Evolutionary conservation across 2,888 invertebrate species (phyloP).

Genomic region (Operophtera brumata): DNA sequence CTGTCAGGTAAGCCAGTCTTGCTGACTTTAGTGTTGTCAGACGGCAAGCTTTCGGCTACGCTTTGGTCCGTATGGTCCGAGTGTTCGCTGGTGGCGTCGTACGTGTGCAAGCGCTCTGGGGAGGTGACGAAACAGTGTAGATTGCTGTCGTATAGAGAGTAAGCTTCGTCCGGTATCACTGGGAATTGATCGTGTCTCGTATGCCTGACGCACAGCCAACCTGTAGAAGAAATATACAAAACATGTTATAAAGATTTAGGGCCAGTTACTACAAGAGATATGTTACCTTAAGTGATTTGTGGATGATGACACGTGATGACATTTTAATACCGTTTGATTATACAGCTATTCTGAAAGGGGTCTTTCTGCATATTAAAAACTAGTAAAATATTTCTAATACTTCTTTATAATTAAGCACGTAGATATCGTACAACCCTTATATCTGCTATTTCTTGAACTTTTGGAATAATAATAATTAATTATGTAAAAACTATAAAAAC

Average conservation of each 20-base stretch:
- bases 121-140: constrained; percentile 57
- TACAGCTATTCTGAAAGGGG: no score
- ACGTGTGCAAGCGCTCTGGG: constrained; percentile 58
- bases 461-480: no score
- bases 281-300: no score
- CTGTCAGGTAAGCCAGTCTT: constrained; percentile 48
- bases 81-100: constrained; percentile 68
- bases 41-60: constrained; percentile 66
- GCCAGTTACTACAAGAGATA: no score
- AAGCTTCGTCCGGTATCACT: constrained; percentile 84
- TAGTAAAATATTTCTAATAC: no score
- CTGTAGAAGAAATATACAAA: constrained; percentile 46
- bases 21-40: constrained; percentile 53
- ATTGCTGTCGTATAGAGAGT: constrained; percentile 70
- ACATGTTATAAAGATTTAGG: background rate
- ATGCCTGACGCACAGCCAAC: constrained; percentile 89
- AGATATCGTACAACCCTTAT: no score
- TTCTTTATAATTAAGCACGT: no score
- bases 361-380: no score
- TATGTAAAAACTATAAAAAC: no score
- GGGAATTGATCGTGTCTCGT: constrained; percentile 89
- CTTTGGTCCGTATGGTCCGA: constrained; percentile 76
- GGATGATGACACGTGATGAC: no score
- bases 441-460: no score
- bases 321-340: no score